Evolutionary conservation across 1,140 invertebrate species (phyloP).

Genomic region (Bradynema listronoti): DNA sequence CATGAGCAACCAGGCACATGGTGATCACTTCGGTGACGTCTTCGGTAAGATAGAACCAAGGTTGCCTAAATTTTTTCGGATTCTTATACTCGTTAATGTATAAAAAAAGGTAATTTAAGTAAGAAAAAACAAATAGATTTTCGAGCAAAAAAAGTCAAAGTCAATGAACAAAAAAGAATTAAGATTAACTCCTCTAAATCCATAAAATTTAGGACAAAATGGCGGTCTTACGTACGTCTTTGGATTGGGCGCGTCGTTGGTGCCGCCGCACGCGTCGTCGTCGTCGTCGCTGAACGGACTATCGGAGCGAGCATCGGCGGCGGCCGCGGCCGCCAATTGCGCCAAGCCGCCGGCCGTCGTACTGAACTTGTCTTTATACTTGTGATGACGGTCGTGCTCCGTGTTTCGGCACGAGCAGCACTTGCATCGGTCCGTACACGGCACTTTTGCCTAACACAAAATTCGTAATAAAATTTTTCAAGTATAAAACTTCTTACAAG

Average conservation of each 20-base stretch:
- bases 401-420: conserved; percentile 84
- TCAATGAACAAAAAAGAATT: conserved; percentile 28
- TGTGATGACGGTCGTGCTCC: conserved; percentile 66
- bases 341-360: conserved; percentile 59
- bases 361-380: conserved; percentile 67
- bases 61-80: conserved; percentile 68
- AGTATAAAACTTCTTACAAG: conserved; percentile 7
- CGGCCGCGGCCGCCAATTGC: conserved; percentile 43
- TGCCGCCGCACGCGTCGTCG: conserved; percentile 26
- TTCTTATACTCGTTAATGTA: too few relatives aligned
- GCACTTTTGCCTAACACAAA: conserved; percentile 78
- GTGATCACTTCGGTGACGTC: conserved; percentile 91
- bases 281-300: conserved; percentile 38
- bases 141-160: too few relatives aligned
- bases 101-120: too few relatives aligned
- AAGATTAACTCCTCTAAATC: too few relatives aligned
- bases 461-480: conserved; percentile 8
- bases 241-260: conserved; percentile 33
- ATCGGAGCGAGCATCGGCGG: conserved; percentile 29
- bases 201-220: conserved; percentile 1
- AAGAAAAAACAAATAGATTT: too few relatives aligned
- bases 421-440: conserved; percentile 91
- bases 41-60: conserved; percentile 70
- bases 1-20: conserved; percentile 84
- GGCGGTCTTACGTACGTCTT: conserved; percentile 32